These are phyloP conservation scores for Trissolcus japonicus DNA, from an alignment of 2,888 invertebrate genomes.

Conservation along the genomic window DNA sequence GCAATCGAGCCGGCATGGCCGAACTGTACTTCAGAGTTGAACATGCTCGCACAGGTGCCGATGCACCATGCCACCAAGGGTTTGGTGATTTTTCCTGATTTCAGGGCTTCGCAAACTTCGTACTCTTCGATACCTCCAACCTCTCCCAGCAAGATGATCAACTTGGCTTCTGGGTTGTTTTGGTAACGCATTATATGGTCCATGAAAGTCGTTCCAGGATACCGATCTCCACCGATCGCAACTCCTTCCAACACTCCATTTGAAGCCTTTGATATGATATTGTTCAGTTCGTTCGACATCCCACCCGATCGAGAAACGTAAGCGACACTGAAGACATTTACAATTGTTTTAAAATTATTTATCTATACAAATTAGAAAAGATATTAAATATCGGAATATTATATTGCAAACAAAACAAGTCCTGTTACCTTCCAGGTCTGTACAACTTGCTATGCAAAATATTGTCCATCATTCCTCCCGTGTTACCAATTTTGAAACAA, in stretches of 20 bases:
- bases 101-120: constrained; percentile 92
- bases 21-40: constrained; percentile 89
- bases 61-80: constrained; percentile 99
- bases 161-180: constrained; percentile 89
- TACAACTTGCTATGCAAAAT: constrained; percentile 98
- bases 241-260: constrained; percentile 98
- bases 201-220: constrained; percentile 98
- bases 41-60: constrained; percentile 87
- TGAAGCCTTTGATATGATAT: constrained; percentile 96
- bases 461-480: constrained; percentile 99
- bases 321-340: constrained; percentile 84
- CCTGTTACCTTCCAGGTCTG: constrained; percentile 87
- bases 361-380: background rate
- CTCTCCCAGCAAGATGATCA: constrained; percentile 96
- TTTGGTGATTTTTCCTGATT: constrained; percentile 88
- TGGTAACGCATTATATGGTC: constrained; percentile 95
- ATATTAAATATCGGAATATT: background rate
- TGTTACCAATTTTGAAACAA: constrained; percentile 99
- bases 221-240: constrained; percentile 98
- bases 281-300: constrained; percentile 99
- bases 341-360: background rate
- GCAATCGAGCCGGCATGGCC: constrained; percentile 99
- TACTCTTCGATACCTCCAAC: constrained; percentile 99
- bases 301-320: constrained; percentile 99
- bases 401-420: background rate